Evolutionary conservation across 2,888 invertebrate genomes (phyloP).

Genomic region (Hypercompe scribonia): DNA sequence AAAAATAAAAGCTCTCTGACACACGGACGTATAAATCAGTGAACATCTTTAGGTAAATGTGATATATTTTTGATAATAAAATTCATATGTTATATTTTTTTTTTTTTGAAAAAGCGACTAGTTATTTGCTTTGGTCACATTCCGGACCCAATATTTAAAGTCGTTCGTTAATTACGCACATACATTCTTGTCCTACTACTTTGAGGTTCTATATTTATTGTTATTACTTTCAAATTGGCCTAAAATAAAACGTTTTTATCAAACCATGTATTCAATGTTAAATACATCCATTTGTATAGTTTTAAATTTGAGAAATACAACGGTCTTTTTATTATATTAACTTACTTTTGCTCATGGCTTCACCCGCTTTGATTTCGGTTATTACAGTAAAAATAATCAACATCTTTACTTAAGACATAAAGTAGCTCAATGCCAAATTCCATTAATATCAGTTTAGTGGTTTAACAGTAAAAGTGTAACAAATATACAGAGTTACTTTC

Average conservation of each 20-base stretch:
- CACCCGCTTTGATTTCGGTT: too few relatives aligned
- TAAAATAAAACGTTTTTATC: background rate
- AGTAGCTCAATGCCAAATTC: too few relatives aligned
- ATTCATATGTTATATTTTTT: background rate
- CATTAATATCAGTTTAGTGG: too few relatives aligned
- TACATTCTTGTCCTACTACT: background rate
- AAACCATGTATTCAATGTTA: background rate
- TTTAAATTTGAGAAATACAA: too few relatives aligned
- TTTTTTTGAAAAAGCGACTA: background rate
- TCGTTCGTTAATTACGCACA: background rate
- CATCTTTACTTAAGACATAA: too few relatives aligned
- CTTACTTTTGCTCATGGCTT: too few relatives aligned
- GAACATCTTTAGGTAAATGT: conserved; percentile 25
- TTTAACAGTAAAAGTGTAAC: too few relatives aligned
- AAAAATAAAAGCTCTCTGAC: conserved; percentile 50
- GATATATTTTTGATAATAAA: background rate
- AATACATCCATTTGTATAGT: too few relatives aligned
- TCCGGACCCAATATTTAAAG: background rate
- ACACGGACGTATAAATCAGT: conserved; percentile 48
- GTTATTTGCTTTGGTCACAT: background rate
- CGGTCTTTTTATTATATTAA: too few relatives aligned
- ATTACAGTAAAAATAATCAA: too few relatives aligned
- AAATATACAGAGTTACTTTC: too few relatives aligned
- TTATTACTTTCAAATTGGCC: background rate
- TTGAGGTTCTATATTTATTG: background rate